These are phyloP conservation scores for Nematostella vectensis DNA, from an alignment of 92 coral and sea anemone genomes.

Conservation along the genomic window DNA sequence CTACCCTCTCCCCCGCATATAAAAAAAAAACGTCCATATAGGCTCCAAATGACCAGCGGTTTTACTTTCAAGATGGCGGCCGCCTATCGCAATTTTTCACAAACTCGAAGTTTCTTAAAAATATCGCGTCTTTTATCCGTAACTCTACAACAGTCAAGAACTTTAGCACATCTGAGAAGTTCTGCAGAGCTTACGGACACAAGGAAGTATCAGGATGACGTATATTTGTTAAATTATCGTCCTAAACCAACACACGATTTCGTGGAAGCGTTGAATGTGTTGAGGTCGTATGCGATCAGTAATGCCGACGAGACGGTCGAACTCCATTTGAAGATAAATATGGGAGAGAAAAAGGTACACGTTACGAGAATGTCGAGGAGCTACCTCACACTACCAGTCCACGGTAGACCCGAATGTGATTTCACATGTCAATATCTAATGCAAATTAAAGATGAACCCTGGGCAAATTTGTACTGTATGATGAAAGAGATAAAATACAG, in stretches of 20 bases:
- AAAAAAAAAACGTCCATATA: too few relatives aligned
- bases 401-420: too few relatives aligned
- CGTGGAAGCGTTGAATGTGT: slow-evolving; percentile 52
- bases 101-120: background rate
- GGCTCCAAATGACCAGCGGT: too few relatives aligned
- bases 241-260: slow-evolving; percentile 62
- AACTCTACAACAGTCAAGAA: slow-evolving; percentile 19
- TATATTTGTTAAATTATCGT: slow-evolving; percentile 70
- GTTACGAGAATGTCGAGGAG: background rate
- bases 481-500: too few relatives aligned
- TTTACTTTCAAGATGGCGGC: slow-evolving; percentile 68
- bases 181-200: slow-evolving; percentile 21
- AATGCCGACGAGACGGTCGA: slow-evolving; percentile 64
- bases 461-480: too few relatives aligned
- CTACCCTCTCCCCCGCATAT: too few relatives aligned
- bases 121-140: slow-evolving; percentile 14
- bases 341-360: slow-evolving; percentile 74
- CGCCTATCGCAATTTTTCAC: slow-evolving; percentile 6
- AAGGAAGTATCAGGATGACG: slow-evolving; percentile 57
- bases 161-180: slow-evolving; percentile 28
- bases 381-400: too few relatives aligned
- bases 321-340: slow-evolving; percentile 65
- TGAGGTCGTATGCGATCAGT: slow-evolving; percentile 68
- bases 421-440: too few relatives aligned
- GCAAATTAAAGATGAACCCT: too few relatives aligned